These are phyloP conservation scores for Pterostichus niger DNA, from an alignment of 2,888 invertebrate species.

Conservation along the genomic window DNA sequence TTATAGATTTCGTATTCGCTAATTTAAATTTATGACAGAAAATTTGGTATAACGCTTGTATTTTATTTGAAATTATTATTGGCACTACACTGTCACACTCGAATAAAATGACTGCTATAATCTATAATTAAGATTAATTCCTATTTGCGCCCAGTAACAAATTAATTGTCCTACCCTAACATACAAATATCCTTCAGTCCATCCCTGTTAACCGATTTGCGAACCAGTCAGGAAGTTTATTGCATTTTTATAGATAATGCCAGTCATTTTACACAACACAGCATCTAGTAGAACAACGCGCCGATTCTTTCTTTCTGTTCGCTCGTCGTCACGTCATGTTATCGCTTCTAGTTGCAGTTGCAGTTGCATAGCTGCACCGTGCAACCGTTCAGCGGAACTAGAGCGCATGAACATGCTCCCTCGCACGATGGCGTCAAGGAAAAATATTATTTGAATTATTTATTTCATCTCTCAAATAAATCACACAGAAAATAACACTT, in stretches of 20 bases:
- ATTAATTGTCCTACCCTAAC: too few species aligned
- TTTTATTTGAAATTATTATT: too few species aligned
- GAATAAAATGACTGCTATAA: too few species aligned
- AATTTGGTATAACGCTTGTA: too few species aligned
- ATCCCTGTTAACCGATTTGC: conserved; percentile 5
- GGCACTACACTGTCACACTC: too few species aligned
- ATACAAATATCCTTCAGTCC: conserved; percentile 5
- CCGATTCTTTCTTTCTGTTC: not conserved
- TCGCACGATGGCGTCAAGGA: not conserved
- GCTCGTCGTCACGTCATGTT: not conserved
- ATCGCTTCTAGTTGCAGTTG: not conserved
- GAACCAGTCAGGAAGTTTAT: conserved; percentile 11
- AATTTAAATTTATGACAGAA: too few species aligned
- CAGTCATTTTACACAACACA: conserved; percentile 36
- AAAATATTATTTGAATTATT: conserved; percentile 35
- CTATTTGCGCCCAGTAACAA: too few species aligned
- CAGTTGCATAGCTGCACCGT: not conserved
- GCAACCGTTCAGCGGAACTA: conserved; percentile 5
- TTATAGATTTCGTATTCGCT: too few species aligned
- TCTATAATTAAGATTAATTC: too few species aligned
- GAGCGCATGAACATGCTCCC: not conserved
- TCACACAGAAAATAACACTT: not conserved
- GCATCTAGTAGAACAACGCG: conserved; percentile 3
- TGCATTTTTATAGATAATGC: conserved; percentile 33
- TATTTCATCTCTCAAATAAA: conserved; percentile 23